These are phyloP conservation scores for Caenorhabditis becei DNA, from an alignment of 2,888 invertebrate genomes.

Conservation along the genomic window DNA sequence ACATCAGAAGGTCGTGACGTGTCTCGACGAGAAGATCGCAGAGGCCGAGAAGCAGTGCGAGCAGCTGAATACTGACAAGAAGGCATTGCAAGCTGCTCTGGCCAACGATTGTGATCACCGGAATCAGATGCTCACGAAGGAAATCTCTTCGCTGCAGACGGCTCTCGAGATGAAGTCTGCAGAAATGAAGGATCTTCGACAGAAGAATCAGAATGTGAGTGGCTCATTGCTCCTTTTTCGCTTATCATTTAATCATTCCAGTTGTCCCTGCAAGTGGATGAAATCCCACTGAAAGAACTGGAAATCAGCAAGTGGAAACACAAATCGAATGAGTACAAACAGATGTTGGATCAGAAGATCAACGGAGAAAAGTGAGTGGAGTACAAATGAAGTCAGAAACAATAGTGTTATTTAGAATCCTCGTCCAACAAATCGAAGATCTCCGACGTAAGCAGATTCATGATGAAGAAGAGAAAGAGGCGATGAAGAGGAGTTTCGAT, in stretches of 20 bases:
- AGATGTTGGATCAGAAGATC: slow-evolving; percentile 87
- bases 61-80: slow-evolving; percentile 66
- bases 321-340: slow-evolving; percentile 90
- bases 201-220: slow-evolving; percentile 69
- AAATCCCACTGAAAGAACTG: slow-evolving; percentile 75
- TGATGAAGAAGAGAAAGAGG: slow-evolving; percentile 67
- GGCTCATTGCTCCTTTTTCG: background rate
- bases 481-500: slow-evolving; percentile 66
- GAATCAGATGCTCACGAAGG: slow-evolving; percentile 73
- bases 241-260: slow-evolving; percentile 10
- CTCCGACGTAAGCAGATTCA: slow-evolving; percentile 64
- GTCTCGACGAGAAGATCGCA: slow-evolving; percentile 67
- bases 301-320: slow-evolving; percentile 88
- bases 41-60: slow-evolving; percentile 67
- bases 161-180: slow-evolving; percentile 74
- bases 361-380: slow-evolving; percentile 85
- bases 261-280: slow-evolving; percentile 72
- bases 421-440: slow-evolving; percentile 74
- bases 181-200: slow-evolving; percentile 75
- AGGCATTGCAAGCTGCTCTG: slow-evolving; percentile 66
- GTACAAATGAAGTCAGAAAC: background rate
- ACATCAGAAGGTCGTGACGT: slow-evolving; percentile 67
- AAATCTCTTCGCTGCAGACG: slow-evolving; percentile 74
- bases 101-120: slow-evolving; percentile 71
- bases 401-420: slow-evolving; percentile 50